Base-by-base conservation (phyloP, 2,888 invertebrate species). In the Crocallis elinguaria region DNA sequence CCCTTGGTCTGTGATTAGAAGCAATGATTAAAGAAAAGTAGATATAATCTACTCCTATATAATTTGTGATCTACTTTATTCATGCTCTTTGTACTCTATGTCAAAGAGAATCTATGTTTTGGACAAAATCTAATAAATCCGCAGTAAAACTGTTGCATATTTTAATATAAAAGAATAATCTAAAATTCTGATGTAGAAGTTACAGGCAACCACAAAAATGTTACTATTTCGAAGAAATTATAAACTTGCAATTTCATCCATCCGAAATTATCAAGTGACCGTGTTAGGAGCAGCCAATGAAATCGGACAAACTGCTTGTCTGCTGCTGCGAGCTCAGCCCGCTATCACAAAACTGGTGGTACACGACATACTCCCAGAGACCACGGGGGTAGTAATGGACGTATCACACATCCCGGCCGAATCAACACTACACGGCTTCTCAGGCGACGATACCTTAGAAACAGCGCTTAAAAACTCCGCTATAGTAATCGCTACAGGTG, bases 401-500 rank as follows among this genome's bases (percentile, higher is more conserved):
- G 63, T 92, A 17, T 83, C 88, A 0, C 92, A 92, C 59, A 81
- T 92, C 7, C 92, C 92, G 14, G 74, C 84, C 1, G 74, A 78
- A 2, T 73, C 84, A 0, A 48, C 60, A 17, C 64, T 91, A 11
- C 66, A 72, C 42, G 84, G 86, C 11, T 87, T 67, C 60, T 68
- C 69, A 0, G 87, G 86, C 29, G 69, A 77, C 8, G 70, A 78
- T 12, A 67, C 71, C 5, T 53, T 88, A n/a, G 68, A 75, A 7
- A 62, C 62, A 78, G 80, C 88, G 2, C 70, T 95, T 11, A 77
- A 87, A 62, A 92, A 92, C 27, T 89, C 94, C 1, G 92, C 95
- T 64, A 82, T 96, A 27, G 94, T 96, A 2, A 86, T 95, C 38
- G 93, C 95, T 33, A 92, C 94, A 0, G 94, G 95, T 11, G 95